Evolutionary conservation across 2,113 vertebrate species (phyloP), one percentile per base, ranked within the genome.

Genomic region (Lepus timidus): DNA sequence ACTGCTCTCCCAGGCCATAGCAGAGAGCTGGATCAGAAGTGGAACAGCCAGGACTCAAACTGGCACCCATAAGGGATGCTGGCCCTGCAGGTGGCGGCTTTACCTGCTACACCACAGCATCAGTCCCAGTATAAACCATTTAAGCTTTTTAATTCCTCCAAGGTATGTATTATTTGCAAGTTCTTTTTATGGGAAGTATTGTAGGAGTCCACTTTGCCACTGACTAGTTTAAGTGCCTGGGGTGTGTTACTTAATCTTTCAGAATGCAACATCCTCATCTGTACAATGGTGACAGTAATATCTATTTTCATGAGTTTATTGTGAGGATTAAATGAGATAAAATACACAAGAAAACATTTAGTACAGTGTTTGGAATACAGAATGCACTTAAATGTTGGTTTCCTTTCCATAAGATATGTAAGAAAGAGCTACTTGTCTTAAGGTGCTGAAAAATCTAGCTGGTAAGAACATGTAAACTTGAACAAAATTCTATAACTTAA

Each of bases 211-310:
- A 14, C 4, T 58, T 58, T 14, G 55, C 13, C 55, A 93, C 6
- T 81, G 52, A 92, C 55, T n/a, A 33, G 33, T 44, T 44, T 90
- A 91, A 91, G 33, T 65, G 61, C 7, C 39, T 64, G 71, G 14
- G 16, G 19, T 92, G 55, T 62, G 55, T 67, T 92, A 86, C 70
- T 95, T 88, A 82, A 89, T 9, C 49, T 65, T 96, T 90, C 33
- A 70, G 44, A 93, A 85, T 55, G 31, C 71, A 80, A 51, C 27
- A 22, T 85, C 71, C 39, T 90, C 16, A 91, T 44, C 29, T 88
- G 17, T 93, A 88, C 88, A 93, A 71, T 51, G 13, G 14, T 20
- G 86, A 64, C 39, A 89, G 39, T 52, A 52, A 23, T 31, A 83
- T 39, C 39, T 81, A 75, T 73, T 64, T 90, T 71, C 23, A 3